Evolutionary conservation across 2,113 vertebrate species (phyloP).

Genomic region (Hiodon alosoides): DNA sequence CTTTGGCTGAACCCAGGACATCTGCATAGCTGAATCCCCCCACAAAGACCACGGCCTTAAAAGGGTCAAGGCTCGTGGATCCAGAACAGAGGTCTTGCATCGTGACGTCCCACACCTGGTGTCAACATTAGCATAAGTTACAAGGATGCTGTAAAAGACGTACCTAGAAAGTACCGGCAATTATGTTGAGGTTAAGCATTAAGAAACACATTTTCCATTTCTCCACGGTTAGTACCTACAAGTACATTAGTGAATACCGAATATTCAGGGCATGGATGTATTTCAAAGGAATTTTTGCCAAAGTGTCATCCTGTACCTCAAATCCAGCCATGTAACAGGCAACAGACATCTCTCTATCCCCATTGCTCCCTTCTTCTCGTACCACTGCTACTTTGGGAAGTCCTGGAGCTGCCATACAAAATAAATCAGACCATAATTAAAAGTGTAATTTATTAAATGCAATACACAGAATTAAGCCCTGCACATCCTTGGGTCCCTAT

Average conservation of each 20-base stretch:
- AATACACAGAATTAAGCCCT: too few species aligned
- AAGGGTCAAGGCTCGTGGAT: constrained; percentile 64
- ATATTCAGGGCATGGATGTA: not conserved
- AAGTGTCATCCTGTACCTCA: constrained; percentile 60
- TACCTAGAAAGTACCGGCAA: too few species aligned
- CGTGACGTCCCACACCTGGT: constrained; percentile 88
- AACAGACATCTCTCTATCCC: constrained; percentile 84
- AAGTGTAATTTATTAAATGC: not conserved
- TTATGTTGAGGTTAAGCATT: too few species aligned
- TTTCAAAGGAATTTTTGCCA: too few species aligned
- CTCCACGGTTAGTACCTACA: too few species aligned
- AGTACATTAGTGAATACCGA: too few species aligned
- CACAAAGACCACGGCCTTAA: constrained; percentile 78
- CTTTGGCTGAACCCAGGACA: constrained; percentile 86
- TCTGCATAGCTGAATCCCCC: constrained; percentile 90
- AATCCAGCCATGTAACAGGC: constrained; percentile 80
- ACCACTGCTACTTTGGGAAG: constrained; percentile 72
- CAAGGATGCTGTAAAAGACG: too few species aligned
- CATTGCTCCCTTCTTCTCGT: constrained; percentile 88
- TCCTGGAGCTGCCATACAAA: constrained; percentile 37
- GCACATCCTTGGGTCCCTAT: not conserved
- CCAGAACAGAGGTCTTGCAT: constrained; percentile 82
- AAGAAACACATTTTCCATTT: too few species aligned
- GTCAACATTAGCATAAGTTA: not conserved
- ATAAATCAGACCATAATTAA: constrained; percentile 5